These are phyloP conservation scores for Oreotrochilus melanogaster DNA, from an alignment of 2,113 vertebrate species.

Conservation along the genomic window DNA sequence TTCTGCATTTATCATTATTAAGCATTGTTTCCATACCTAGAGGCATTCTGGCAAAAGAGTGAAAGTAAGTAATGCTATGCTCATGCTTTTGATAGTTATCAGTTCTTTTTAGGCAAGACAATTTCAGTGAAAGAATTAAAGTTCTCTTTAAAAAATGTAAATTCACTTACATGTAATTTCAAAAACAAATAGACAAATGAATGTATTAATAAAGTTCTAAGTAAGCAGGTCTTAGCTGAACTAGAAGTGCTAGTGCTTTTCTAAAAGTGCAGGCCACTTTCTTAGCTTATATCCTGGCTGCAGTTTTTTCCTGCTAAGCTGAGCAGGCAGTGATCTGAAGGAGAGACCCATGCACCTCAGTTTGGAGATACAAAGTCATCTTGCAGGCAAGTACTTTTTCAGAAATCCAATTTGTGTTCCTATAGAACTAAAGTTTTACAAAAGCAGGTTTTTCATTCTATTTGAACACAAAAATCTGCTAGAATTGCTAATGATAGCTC, in stretches of 20 bases:
- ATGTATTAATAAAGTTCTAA: neutral
- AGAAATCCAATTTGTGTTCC: neutral
- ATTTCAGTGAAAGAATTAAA: neutral
- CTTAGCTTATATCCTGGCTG: neutral
- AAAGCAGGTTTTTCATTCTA: neutral
- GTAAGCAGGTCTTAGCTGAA: neutral
- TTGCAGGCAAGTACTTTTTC: neutral
- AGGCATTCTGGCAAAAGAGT: neutral
- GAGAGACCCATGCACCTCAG: neutral
- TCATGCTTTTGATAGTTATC: neutral
- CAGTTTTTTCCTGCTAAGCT: neutral
- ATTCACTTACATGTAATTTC: neutral
- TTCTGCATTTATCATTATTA: neutral
- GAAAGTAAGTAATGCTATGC: neutral
- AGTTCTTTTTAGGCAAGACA: neutral
- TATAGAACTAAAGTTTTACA: neutral
- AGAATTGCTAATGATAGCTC: neutral
- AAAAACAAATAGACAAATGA: neutral
- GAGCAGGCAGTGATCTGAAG: neutral
- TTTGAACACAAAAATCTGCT: neutral
- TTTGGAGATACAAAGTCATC: neutral
- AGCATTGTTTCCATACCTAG: neutral
- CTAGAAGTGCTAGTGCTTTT: neutral
- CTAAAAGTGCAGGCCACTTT: neutral
- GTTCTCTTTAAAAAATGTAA: neutral